Percentiles rank a stretch among this genome's conserved stretches.
Conservation (phyloP, 2,888 invertebrate species). For the Pammene fasciana region DNA sequence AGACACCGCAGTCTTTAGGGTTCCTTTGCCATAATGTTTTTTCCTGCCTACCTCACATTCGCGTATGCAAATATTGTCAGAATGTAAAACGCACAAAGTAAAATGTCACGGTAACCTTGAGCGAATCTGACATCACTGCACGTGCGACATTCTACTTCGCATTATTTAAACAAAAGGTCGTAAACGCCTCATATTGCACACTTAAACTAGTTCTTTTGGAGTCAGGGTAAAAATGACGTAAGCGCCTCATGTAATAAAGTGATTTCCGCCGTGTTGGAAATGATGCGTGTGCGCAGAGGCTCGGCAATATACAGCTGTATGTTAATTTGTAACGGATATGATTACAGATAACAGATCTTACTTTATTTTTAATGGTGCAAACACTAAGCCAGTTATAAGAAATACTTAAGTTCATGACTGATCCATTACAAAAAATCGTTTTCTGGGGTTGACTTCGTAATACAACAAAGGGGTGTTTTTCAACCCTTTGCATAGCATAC, state of each 20-base stretch:
- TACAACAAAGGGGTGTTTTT: too few species aligned
- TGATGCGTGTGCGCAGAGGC: not conserved
- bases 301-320: constrained; percentile 15
- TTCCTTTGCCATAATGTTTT: not conserved
- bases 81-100: not conserved
- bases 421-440: too few species aligned
- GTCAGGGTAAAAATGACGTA: not conserved
- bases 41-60: not conserved
- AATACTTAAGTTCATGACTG: not conserved
- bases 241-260: not conserved
- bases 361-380: constrained; percentile 2
- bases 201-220: not conserved
- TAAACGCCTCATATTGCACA: not conserved
- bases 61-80: constrained; percentile 16
- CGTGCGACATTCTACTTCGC: constrained; percentile 12
- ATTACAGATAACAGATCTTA: constrained; percentile 21
- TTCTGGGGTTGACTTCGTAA: too few species aligned
- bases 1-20: too few species aligned
- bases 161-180: not conserved
- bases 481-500: too few species aligned
- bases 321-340: constrained; percentile 34
- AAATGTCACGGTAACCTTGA: constrained; percentile 31
- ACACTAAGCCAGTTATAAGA: not conserved
- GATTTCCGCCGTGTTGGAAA: not conserved
- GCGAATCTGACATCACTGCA: constrained; percentile 31